phyloP scores from a whole-genome alignment of 2,888 invertebrate species.

The Bibio marci region DNA sequence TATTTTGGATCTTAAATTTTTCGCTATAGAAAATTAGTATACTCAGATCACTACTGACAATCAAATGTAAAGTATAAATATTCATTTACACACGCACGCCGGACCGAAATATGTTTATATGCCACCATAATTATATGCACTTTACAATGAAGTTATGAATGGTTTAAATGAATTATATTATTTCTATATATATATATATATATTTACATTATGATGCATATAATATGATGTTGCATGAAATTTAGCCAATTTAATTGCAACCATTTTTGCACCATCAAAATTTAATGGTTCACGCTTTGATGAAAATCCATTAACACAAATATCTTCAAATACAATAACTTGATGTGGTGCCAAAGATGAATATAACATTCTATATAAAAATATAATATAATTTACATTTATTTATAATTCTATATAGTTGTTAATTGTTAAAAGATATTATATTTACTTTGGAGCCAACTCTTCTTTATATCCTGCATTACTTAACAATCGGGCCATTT shows the following conservation, averaged over 20 bases:
- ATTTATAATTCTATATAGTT: too few relatives aligned
- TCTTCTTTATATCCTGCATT: neutral
- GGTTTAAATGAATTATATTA: too few relatives aligned
- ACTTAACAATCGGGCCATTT: neutral
- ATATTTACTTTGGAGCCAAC: neutral
- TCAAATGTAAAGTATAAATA: too few relatives aligned
- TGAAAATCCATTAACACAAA: neutral
- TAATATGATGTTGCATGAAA: neutral
- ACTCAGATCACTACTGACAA: too few relatives aligned
- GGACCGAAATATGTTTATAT: too few relatives aligned
- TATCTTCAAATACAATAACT: neutral
- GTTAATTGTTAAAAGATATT: neutral
- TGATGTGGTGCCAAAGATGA: neutral
- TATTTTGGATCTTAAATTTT: too few relatives aligned
- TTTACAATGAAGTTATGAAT: too few relatives aligned
- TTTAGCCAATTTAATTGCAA: neutral
- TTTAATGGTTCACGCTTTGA: neutral
- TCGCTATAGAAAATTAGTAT: too few relatives aligned
- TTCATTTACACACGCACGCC: too few relatives aligned
- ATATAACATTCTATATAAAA: neutral
- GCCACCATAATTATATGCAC: too few relatives aligned
- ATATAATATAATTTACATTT: neutral
- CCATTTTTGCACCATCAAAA: neutral
- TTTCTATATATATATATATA: neutral
- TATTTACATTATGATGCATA: neutral